Evolutionary conservation across 2,888 invertebrate genomes (phyloP).

Genomic region (Tetragonula carbonaria): DNA sequence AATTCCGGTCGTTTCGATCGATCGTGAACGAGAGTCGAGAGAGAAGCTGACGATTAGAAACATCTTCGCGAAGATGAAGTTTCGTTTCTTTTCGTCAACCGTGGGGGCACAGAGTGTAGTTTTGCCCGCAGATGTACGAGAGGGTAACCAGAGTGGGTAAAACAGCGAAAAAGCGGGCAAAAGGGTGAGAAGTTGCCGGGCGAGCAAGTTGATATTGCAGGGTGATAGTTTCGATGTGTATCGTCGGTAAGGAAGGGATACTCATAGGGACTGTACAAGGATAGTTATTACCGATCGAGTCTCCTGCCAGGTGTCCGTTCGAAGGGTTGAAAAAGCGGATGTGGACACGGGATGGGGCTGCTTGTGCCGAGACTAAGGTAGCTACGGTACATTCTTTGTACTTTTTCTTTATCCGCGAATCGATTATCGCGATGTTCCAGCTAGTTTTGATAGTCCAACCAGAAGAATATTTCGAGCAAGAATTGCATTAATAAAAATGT

Average conservation of each 20-base stretch:
- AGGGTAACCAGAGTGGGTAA: constrained; percentile 57
- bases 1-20: neutral
- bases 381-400: neutral
- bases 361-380: neutral
- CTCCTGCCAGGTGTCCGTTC: neutral
- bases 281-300: constrained; percentile 68
- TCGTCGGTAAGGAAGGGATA: constrained; percentile 71
- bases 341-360: constrained; percentile 59
- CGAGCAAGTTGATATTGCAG: constrained; percentile 59
- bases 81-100: neutral
- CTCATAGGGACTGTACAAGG: constrained; percentile 5
- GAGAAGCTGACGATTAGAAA: neutral
- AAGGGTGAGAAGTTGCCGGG: constrained; percentile 50
- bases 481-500: neutral
- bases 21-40: neutral
- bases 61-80: no score
- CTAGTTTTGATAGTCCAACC: neutral
- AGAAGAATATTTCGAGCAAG: neutral
- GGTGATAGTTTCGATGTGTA: constrained; percentile 27
- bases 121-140: neutral
- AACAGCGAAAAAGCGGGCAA: constrained; percentile 66
- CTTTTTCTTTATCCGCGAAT: no score
- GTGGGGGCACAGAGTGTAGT: neutral
- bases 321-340: neutral
- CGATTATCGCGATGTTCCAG: neutral